Conservation (phyloP, 2,113 vertebrate genomes). For the Hucho hucho region DNA sequence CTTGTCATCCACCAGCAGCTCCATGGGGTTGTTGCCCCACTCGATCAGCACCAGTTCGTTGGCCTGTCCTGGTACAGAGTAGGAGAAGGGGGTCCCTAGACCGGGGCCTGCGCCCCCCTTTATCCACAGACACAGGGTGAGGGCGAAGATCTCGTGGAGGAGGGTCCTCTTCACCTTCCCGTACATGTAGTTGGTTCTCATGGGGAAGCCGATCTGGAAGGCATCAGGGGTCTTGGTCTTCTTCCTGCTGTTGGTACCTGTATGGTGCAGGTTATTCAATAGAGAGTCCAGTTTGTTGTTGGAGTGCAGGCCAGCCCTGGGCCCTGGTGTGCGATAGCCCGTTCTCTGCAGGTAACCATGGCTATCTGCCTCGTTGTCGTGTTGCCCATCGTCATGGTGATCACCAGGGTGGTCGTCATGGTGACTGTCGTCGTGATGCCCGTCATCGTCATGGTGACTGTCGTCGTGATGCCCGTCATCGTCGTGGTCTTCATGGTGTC, state of each 20-base stretch:
- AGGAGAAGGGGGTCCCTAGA: constrained; percentile 78
- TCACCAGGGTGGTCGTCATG: constrained; percentile 14
- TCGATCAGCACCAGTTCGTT: constrained; percentile 80
- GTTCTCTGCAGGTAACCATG: constrained; percentile 50
- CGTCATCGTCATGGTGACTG: constrained; percentile 14
- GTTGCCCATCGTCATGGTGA: constrained; percentile 13
- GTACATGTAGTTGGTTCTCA: constrained; percentile 80
- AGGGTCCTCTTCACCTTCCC: constrained; percentile 72
- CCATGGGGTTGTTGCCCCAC: constrained; percentile 77
- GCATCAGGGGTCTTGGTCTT: constrained; percentile 41
- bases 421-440: constrained; percentile 12
- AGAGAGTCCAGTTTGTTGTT: constrained; percentile 73
- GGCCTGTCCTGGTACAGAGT: constrained; percentile 76
- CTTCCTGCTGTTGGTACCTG: constrained; percentile 56
- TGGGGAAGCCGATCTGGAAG: constrained; percentile 78
- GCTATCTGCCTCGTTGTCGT: constrained; percentile 55
- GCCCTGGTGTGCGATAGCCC: constrained; percentile 46
- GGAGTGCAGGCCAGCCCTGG: constrained; percentile 41
- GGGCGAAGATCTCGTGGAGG: constrained; percentile 73
- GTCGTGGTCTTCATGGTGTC: background rate
- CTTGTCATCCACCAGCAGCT: constrained; percentile 77
- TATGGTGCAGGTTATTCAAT: constrained; percentile 69
- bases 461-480: constrained; percentile 10
- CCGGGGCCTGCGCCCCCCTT: constrained; percentile 56
- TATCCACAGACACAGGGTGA: constrained; percentile 78